These are phyloP conservation scores for Anastatus disparis DNA, from an alignment of 1,140 invertebrate species.

Conservation along the genomic window DNA sequence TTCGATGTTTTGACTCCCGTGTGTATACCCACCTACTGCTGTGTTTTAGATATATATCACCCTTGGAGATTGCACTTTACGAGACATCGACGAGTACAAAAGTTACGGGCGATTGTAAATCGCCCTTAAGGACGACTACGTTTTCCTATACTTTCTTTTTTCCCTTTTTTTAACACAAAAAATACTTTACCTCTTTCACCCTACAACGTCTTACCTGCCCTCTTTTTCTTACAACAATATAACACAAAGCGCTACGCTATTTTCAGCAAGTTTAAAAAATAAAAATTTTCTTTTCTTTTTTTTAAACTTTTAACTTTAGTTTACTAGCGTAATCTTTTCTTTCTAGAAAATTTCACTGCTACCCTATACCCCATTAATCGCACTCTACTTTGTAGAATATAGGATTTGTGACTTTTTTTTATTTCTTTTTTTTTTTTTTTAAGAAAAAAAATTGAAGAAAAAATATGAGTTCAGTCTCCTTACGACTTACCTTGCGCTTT, in stretches of 20 bases:
- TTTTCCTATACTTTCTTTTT: constrained; percentile 13
- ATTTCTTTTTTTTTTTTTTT: neutral
- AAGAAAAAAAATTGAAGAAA: too few relatives aligned
- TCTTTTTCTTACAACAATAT: too few relatives aligned
- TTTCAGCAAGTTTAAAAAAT: too few relatives aligned
- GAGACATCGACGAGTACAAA: constrained; percentile 38
- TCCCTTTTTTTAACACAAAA: neutral
- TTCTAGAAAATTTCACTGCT: neutral
- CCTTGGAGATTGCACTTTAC: constrained; percentile 38
- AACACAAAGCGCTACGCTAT: too few relatives aligned
- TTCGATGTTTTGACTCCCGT: too few relatives aligned
- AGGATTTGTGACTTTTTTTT: neutral
- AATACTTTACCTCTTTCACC: too few relatives aligned
- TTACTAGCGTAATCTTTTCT: neutral
- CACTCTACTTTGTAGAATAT: neutral
- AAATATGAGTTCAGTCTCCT: too few relatives aligned
- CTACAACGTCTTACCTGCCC: too few relatives aligned
- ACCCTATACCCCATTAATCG: neutral
- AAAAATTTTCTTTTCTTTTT: too few relatives aligned
- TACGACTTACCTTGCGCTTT: neutral
- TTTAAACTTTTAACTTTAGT: too few relatives aligned
- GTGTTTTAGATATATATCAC: neutral
- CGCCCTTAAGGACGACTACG: constrained; percentile 37
- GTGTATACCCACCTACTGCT: too few relatives aligned
- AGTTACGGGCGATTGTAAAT: constrained; percentile 43